Conservation (phyloP, 1,140 invertebrate genomes). For the Zaprionus capensis region DNA sequence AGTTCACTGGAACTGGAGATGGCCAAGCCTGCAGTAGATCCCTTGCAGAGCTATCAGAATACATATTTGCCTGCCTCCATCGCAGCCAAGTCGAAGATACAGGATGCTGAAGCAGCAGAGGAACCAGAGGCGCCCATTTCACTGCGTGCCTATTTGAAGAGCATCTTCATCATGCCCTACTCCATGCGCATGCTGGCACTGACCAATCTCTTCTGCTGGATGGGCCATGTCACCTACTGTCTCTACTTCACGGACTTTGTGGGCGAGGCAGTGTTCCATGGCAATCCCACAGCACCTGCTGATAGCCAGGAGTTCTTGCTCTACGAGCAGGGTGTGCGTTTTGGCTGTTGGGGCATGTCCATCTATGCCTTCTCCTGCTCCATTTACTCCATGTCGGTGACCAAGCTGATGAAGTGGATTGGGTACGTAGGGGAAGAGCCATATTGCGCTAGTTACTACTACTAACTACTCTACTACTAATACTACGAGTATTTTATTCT, state of each 20-base stretch:
- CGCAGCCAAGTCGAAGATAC: conserved; percentile 14
- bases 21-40: conserved; percentile 41
- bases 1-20: conserved; percentile 60
- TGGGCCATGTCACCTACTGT: conserved; percentile 94
- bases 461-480: too few species aligned
- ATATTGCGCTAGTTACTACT: too few species aligned
- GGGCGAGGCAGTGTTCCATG: conserved; percentile 91
- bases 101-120: conserved; percentile 44
- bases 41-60: conserved; percentile 68
- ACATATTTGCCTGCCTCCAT: conserved; percentile 34
- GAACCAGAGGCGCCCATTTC: conserved; percentile 76
- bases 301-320: conserved; percentile 56
- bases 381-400: conserved; percentile 91
- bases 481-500: too few species aligned
- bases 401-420: conserved; percentile 90
- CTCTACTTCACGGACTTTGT: conserved; percentile 95
- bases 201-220: conserved; percentile 94
- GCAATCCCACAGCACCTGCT: conserved; percentile 87
- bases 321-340: conserved; percentile 91
- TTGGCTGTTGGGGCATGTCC: conserved; percentile 94
- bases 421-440: conserved; percentile 55
- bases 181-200: conserved; percentile 90
- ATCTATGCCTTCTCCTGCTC: conserved; percentile 93
- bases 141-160: conserved; percentile 88
- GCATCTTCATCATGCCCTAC: conserved; percentile 91